Evolutionary conservation across 2,113 vertebrate species (phyloP), one percentile per base, ranked within the genome.

Genomic region (Murina feae): DNA sequence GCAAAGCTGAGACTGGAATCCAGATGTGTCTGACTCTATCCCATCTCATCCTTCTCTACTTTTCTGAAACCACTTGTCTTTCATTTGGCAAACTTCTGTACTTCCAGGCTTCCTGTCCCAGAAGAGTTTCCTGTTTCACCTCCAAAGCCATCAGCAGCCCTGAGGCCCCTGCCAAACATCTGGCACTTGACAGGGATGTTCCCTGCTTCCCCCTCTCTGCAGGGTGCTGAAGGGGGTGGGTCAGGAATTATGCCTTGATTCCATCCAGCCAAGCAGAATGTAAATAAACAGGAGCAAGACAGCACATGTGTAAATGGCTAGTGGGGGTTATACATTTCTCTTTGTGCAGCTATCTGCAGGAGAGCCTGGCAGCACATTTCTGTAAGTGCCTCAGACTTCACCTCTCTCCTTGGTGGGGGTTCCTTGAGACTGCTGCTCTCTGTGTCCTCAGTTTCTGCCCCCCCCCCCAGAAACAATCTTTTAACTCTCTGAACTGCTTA

Each of bases 231-330:
- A 80, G 55, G 30, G 79, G 55, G 95, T 44, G 28, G 51, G 96
- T 93, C 91, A 95, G 95, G 98, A 98, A 83, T 97, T 97, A 97
- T 91, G 97, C 97, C 97, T 98, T 96, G 92, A 97, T 97, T 98
- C 97, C 87, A 96, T 96, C 96, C 95, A 97, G 97, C 94, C 97
- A 95, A 86, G 95, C 90, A 6, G 0, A 98, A 93, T 0, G 2
- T 97, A 98, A 98, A 98, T 95, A 98, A 98, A 98, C 90, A 98
- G 83, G 96, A 88, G 85, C 1, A 86, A 92, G 86, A 89, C 91
- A 83, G 96, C 96, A 95, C 96, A 96, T 75, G 96, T 95, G 96
- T 93, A 80, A 93, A 95, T 68, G 97, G 47, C 25, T 39, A 32
- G 68, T 12, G 66, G 11, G 4, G 0, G 0, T 18, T 30, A 1